Evolutionary conservation across 2,888 invertebrate species (phyloP).

Genomic region (Helobdella robusta): DNA sequence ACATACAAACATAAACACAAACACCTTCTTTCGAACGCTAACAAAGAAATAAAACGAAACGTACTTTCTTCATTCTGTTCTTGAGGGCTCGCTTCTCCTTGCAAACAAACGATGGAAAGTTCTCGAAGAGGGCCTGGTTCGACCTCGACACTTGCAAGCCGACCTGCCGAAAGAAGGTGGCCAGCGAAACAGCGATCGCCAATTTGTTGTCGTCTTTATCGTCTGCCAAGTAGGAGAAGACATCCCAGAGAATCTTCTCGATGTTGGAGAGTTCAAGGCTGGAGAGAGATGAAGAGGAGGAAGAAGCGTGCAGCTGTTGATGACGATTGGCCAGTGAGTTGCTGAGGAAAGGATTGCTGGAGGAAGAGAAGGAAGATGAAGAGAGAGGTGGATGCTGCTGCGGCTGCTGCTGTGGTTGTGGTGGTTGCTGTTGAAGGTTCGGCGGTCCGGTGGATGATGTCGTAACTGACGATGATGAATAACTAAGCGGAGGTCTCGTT

Average conservation of each 20-base stretch:
- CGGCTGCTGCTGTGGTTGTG: neutral
- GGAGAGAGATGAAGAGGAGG: neutral
- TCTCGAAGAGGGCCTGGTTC: slow-evolving; percentile 56
- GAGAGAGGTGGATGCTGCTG: neutral
- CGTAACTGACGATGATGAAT: neutral
- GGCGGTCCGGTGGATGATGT: neutral
- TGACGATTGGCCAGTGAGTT: neutral
- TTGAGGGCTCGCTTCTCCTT: slow-evolving; percentile 63
- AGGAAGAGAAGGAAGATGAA: slow-evolving; percentile 14
- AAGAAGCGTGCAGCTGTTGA: neutral
- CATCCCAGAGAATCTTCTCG: slow-evolving; percentile 24
- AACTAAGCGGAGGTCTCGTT: neutral
- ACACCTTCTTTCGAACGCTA: neutral
- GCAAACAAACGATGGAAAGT: slow-evolving; percentile 72
- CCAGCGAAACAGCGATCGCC: slow-evolving; percentile 67
- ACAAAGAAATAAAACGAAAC: neutral
- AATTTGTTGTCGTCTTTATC: slow-evolving; percentile 31
- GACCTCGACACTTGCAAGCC: slow-evolving; percentile 53
- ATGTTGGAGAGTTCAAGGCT: slow-evolving; percentile 3
- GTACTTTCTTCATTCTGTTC: slow-evolving; percentile 25
- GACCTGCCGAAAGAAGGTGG: slow-evolving; percentile 71
- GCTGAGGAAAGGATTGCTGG: neutral
- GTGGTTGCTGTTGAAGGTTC: neutral
- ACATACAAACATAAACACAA: neutral
- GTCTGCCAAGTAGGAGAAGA: neutral